Conservation (phyloP, 2,888 invertebrate species). For the Tetragonisca angustula region DNA sequence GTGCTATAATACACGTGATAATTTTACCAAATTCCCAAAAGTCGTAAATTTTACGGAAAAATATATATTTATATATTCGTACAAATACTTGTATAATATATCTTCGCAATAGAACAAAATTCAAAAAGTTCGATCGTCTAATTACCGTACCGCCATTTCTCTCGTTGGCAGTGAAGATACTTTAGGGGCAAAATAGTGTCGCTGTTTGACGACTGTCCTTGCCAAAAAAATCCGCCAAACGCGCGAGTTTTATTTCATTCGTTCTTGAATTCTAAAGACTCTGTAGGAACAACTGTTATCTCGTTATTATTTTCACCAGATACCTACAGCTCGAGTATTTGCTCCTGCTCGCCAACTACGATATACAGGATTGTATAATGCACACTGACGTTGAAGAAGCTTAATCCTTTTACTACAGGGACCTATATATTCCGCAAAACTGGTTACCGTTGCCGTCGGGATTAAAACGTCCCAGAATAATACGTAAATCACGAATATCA, state of each 20-base stretch:
- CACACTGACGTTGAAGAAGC: background rate
- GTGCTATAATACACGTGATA: background rate
- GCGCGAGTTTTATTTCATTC: conserved; percentile 27
- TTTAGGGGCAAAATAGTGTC: conserved; percentile 21
- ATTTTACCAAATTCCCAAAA: background rate
- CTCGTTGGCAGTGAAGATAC: conserved; percentile 14
- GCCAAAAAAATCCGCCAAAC: background rate
- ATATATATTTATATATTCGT: background rate
- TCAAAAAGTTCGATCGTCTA: background rate
- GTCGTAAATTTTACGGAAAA: background rate
- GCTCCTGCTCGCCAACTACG: too few species aligned
- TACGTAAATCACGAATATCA: too few species aligned
- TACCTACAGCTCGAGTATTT: background rate
- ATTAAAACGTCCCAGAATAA: too few species aligned
- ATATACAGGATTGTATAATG: background rate
- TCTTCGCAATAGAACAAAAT: background rate
- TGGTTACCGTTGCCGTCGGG: too few species aligned
- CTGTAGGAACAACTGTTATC: background rate
- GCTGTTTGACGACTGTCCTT: conserved; percentile 17
- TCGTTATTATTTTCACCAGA: conserved; percentile 31
- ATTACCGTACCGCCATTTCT: background rate
- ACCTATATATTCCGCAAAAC: too few species aligned
- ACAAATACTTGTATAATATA: too few species aligned
- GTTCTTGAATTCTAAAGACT: background rate
- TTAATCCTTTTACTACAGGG: too few species aligned